Evolutionary conservation across 2,888 invertebrate genomes (phyloP).

Genomic region (Aproaerema taeniolella): DNA sequence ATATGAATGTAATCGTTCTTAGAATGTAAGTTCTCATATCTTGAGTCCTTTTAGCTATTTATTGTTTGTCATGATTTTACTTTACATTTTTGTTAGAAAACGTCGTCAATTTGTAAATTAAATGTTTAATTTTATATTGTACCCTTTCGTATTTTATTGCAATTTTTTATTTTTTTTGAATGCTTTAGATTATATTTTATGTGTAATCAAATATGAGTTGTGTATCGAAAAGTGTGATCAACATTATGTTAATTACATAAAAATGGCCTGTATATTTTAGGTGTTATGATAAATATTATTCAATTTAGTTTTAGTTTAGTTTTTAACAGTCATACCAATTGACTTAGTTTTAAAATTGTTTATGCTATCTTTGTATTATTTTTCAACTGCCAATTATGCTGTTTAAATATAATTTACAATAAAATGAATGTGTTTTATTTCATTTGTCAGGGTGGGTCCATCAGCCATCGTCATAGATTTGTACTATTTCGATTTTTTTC

Average conservation of each 20-base stretch:
- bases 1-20: slow-evolving; percentile 47
- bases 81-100: background rate
- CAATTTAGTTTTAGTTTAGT: slow-evolving; percentile 32
- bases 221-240: slow-evolving; percentile 38
- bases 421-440: slow-evolving; percentile 33
- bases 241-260: slow-evolving; percentile 39
- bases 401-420: slow-evolving; percentile 66
- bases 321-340: slow-evolving; percentile 38
- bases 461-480: no score
- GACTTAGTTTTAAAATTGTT: slow-evolving; percentile 38
- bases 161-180: background rate
- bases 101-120: background rate
- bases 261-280: slow-evolving; percentile 62
- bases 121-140: background rate
- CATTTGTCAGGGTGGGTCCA: no score
- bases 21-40: slow-evolving; percentile 36
- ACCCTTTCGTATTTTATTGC: background rate
- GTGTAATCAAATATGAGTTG: background rate
- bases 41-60: slow-evolving; percentile 40
- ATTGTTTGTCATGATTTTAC: no score
- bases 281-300: slow-evolving; percentile 13
- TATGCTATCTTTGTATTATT: slow-evolving; percentile 37
- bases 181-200: background rate
- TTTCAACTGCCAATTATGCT: slow-evolving; percentile 61
- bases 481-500: no score